A percentile compares a stretch with the other conserved stretches of the same genome.
phyloP scores from a whole-genome alignment of 2,797 vertebrate species.

The Melanogrammus aeglefinus region DNA sequence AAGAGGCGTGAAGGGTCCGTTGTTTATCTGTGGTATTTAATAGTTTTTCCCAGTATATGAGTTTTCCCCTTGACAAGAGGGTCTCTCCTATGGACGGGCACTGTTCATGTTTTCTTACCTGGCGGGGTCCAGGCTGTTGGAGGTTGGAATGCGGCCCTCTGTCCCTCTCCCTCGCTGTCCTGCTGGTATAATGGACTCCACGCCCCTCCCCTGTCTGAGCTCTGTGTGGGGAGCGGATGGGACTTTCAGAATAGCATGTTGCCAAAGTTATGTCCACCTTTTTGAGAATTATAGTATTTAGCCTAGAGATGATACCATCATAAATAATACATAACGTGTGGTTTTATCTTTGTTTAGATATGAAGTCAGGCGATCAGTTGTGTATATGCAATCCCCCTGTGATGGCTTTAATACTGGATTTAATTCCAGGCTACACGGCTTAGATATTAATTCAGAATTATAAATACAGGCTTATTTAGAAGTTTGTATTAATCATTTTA shows the following conservation, averaged over 20 bases:
- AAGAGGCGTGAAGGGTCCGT: conserved; percentile 38
- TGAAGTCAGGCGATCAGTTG: background rate
- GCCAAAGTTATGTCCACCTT: conserved; percentile 10
- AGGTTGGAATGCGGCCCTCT: conserved; percentile 50
- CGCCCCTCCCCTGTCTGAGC: conserved; percentile 8
- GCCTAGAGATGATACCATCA: background rate
- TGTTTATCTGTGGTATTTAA: conserved; percentile 55
- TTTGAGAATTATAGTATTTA: conserved; percentile 21
- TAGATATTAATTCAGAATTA: background rate
- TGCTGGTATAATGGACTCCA: conserved; percentile 45
- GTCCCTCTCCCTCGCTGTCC: conserved; percentile 31
- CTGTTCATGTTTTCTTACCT: conserved; percentile 56
- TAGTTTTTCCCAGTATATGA: conserved; percentile 52
- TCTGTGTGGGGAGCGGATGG: conserved; percentile 28
- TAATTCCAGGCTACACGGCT: background rate
- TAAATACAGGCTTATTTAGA: background rate
- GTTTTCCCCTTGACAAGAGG: conserved; percentile 36
- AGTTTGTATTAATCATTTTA: background rate
- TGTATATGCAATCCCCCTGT: background rate
- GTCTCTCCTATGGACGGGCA: conserved; percentile 33
- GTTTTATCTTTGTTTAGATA: conserved; percentile 10
- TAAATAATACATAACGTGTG: background rate
- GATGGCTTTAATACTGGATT: background rate
- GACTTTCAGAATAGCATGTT: conserved; percentile 14
- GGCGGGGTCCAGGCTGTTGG: conserved; percentile 53